phyloP scores from a whole-genome alignment of 2,113 vertebrate genomes.

The Hyaena hyaena region DNA sequence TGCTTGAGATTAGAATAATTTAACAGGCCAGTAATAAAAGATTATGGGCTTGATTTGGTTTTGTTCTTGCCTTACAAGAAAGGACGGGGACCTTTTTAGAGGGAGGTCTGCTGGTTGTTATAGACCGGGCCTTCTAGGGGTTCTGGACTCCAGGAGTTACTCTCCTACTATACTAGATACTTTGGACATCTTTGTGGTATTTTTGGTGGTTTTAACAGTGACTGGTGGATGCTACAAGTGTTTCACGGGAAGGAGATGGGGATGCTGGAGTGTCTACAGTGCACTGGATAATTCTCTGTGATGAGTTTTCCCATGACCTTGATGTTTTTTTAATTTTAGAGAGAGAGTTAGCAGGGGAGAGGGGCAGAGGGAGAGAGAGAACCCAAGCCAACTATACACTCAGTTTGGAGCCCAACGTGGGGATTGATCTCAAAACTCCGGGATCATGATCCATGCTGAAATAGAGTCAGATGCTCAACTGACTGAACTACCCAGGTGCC shows the following conservation, averaged over 20 bases:
- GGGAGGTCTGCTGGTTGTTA: background rate
- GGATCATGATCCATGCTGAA: no score
- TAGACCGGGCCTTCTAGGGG: background rate
- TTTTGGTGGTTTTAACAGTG: background rate
- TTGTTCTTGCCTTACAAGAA: background rate
- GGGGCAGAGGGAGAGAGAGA: no score
- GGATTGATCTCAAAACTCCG: no score
- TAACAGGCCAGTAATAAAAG: background rate
- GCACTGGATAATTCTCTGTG: background rate
- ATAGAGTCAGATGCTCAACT: no score
- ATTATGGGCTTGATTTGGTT: background rate
- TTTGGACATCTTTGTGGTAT: background rate
- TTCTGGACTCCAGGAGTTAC: background rate
- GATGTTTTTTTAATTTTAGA: background rate
- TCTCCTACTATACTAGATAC: background rate
- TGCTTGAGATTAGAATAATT: conserved; percentile 13
- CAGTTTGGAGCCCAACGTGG: no score
- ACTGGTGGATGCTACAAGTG: background rate
- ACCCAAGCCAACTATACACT: no score
- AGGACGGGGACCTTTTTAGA: background rate
- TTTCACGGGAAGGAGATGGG: background rate
- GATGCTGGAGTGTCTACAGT: background rate
- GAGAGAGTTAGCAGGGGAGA: no score
- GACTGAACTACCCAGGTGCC: no score
- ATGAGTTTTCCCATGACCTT: background rate